These are phyloP conservation scores for Cygnus olor DNA, from an alignment of 2,797 vertebrate genomes.

Conservation along the genomic window DNA sequence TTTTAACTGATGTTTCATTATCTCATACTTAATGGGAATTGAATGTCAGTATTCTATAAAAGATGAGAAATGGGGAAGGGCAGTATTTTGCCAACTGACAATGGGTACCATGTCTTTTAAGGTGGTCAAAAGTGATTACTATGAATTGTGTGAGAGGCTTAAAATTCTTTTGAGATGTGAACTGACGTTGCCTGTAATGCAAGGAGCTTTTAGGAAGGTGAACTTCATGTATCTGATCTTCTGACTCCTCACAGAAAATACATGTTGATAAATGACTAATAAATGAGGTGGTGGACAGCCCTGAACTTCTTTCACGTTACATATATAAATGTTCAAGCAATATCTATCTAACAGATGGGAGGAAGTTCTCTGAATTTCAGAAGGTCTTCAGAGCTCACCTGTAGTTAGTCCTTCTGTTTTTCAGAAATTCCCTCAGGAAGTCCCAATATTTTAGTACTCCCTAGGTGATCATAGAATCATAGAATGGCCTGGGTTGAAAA, in stretches of 20 bases:
- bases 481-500: too few relatives aligned
- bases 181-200: fast-evolving
- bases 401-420: not conserved
- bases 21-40: not conserved
- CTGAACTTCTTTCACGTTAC: not conserved
- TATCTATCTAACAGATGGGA: fast-evolving
- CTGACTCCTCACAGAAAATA: not conserved
- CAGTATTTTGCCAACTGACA: not conserved
- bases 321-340: not conserved
- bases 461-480: too few relatives aligned
- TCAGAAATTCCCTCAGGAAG: not conserved
- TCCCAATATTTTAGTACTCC: too few relatives aligned
- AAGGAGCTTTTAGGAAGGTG: not conserved
- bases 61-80: not conserved
- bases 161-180: not conserved
- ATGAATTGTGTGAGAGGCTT: not conserved
- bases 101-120: fast-evolving
- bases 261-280: not conserved
- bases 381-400: not conserved
- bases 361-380: not conserved
- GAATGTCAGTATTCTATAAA: not conserved
- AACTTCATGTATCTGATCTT: not conserved
- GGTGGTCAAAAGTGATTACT: not conserved
- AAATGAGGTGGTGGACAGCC: not conserved
- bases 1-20: not conserved